phyloP scores from a whole-genome alignment of 1,140 invertebrate species.

The Polypedilum vanderplanki region DNA sequence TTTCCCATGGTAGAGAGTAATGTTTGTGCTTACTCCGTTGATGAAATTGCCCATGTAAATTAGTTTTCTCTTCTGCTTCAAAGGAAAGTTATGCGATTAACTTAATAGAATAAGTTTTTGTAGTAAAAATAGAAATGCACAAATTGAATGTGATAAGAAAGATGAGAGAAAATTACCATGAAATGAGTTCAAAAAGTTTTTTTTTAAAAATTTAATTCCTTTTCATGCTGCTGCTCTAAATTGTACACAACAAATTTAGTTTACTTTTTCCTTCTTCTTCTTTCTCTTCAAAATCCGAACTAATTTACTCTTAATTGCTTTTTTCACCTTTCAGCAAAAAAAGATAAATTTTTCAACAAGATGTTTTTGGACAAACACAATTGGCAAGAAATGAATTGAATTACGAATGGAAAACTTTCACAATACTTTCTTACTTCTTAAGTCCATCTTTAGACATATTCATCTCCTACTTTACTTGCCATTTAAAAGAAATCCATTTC shows the following conservation, averaged over 20 bases:
- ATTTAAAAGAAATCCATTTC: neutral
- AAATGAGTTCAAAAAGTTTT: slow-evolving; percentile 1
- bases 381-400: neutral
- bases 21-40: no score
- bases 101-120: neutral
- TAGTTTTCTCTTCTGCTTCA: neutral
- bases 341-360: neutral
- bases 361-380: slow-evolving; percentile 23
- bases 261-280: neutral
- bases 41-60: no score
- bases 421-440: neutral
- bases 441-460: slow-evolving; percentile 2
- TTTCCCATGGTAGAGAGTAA: no score
- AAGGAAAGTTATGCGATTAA: neutral
- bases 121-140: neutral
- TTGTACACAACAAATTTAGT: no score
- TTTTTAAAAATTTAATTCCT: neutral
- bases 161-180: slow-evolving; percentile 21
- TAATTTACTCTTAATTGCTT: slow-evolving; percentile 23
- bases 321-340: neutral
- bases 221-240: neutral
- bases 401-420: neutral
- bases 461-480: neutral
- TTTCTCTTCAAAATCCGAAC: neutral
- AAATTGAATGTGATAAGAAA: neutral